Base-by-base conservation (phyloP, 2,888 invertebrate species). In the Lathronympha strigana region DNA sequence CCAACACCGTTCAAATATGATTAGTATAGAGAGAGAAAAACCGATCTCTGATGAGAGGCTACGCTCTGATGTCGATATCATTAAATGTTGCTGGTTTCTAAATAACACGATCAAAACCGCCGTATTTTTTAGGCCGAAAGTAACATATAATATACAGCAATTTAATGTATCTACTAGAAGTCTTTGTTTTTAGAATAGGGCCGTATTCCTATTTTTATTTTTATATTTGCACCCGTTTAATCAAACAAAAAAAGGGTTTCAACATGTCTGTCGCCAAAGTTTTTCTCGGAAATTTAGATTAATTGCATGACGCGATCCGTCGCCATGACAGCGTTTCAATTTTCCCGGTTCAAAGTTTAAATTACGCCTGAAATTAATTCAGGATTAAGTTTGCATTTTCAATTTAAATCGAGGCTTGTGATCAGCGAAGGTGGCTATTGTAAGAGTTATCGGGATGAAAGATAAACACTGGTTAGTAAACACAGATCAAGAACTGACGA, bases 361-460 rank as follows among this genome's bases (percentile, higher is more conserved):
- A 85, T 84, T 84, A 82, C 79, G 68, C 71, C 72, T 74, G 69
- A 79, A 82, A 85, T 84, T 83, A 83, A 83, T 82, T 81, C 73
- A 64, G 78, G 71, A 81, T 83, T 79, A 76, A 75, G 72, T 73
- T 73, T 57, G 70, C 67, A 61, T 66, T 66, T 66, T 61, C 61
- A 66, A 66, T 66, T 61, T 54, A 49, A 47, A 47, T 60, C 49
- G 31, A 21, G 51, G 38, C 38, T 49, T 38, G 28, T n/a, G 45
- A 66, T 66, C 53, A 53, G 38, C 55, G 25, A 49, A 66, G 60
- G 47, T 66, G n/a, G 21, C n/a, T 45, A 9, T 61, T 40, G 53
- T 45, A 53, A 38, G 57, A 31, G 57, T 57, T 45, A 45, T 17
- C 33, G 53, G 23, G 28, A 61, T 61, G 21, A 40, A 66, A 61